Evolutionary conservation across 2,797 vertebrate species (phyloP).

Genomic region (Clamator glandarius): DNA sequence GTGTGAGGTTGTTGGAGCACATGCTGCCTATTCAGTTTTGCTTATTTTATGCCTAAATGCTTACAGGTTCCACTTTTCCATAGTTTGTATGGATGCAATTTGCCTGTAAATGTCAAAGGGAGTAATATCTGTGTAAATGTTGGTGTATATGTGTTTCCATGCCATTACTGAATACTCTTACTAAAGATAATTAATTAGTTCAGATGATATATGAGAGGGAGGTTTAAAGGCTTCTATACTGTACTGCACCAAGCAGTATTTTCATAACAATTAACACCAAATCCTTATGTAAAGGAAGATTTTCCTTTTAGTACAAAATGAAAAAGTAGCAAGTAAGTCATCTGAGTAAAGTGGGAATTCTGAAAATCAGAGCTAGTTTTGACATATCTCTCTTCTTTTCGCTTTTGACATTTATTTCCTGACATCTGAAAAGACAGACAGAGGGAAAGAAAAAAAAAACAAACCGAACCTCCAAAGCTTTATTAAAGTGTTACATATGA

Average conservation of each 20-base stretch:
- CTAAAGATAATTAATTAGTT: neutral
- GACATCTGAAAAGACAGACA: neutral
- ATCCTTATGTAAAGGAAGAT: neutral
- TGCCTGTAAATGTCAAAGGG: neutral
- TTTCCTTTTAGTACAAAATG: neutral
- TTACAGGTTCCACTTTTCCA: neutral
- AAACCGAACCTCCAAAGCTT: constrained; percentile 17
- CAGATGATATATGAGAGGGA: neutral
- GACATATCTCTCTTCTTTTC: neutral
- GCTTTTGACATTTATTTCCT: constrained; percentile 13
- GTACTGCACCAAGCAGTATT: neutral
- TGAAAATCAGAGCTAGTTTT: neutral
- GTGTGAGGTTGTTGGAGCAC: neutral
- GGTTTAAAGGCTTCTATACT: neutral
- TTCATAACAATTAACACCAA: neutral
- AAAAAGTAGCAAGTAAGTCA: neutral
- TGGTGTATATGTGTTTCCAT: neutral
- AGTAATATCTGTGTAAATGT: neutral
- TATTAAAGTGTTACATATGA: constrained; percentile 47
- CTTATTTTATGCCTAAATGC: neutral
- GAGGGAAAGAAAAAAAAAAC: neutral
- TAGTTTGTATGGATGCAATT: neutral
- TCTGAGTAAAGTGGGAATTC: neutral
- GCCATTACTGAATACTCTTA: neutral
- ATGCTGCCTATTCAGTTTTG: neutral